These are phyloP conservation scores for Cephalophus harveyi DNA, from an alignment of 2,113 vertebrate species.

Conservation along the genomic window DNA sequence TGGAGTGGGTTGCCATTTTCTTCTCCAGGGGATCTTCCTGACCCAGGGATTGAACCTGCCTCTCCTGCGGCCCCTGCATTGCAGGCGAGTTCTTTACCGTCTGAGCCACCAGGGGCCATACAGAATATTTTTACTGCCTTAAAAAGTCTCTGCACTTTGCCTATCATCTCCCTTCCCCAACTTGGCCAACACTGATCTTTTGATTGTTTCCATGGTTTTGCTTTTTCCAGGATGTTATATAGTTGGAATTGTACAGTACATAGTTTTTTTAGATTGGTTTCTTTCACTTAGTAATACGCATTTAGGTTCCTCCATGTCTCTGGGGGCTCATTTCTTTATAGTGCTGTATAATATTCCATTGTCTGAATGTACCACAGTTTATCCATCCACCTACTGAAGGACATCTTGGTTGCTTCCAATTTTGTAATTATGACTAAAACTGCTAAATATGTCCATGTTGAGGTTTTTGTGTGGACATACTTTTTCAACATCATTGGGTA, in stretches of 20 bases:
- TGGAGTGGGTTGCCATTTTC: not conserved
- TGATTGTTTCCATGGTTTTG: not conserved
- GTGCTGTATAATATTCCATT: not conserved
- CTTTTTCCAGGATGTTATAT: not conserved
- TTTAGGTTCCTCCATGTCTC: not conserved
- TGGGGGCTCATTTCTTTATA: not conserved
- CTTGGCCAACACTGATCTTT: not conserved
- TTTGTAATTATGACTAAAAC: not conserved
- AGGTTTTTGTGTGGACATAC: not conserved
- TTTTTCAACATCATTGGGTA: not conserved
- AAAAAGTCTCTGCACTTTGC: not conserved
- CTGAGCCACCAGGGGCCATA: not conserved
- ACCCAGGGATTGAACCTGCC: not conserved
- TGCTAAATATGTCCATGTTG: not conserved
- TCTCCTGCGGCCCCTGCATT: not conserved
- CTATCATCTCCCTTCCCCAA: not conserved
- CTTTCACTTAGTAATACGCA: not conserved
- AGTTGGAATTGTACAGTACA: not conserved
- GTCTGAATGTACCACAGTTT: not conserved
- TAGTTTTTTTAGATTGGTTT: not conserved
- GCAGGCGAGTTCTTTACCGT: accelerated
- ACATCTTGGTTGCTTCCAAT: not conserved
- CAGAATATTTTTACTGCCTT: not conserved
- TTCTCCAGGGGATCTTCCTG: not conserved
- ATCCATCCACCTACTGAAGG: too few relatives aligned